Evolutionary conservation across 2,888 invertebrate species (phyloP).

Genomic region (Drosophila trichaetosa): DNA sequence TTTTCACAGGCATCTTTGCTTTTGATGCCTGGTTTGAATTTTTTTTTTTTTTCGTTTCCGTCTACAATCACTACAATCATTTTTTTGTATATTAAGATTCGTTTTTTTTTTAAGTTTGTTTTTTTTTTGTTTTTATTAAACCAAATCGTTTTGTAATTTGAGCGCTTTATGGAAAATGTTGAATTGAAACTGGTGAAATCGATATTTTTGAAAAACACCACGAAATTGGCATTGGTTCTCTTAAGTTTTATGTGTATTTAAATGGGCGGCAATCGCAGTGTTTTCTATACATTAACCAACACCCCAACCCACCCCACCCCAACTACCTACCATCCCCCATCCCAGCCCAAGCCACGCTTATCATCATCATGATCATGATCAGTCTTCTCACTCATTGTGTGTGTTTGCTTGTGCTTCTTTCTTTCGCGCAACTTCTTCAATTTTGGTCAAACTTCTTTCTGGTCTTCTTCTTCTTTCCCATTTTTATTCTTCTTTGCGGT

Average conservation of each 20-base stretch:
- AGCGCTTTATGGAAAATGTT: slow-evolving; percentile 33
- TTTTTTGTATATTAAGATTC: background rate
- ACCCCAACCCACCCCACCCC: background rate
- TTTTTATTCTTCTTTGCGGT: background rate
- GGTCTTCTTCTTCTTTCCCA: background rate
- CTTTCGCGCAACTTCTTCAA: background rate
- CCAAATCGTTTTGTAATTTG: slow-evolving; percentile 2
- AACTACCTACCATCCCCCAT: background rate
- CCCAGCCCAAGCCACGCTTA: background rate
- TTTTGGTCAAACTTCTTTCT: slow-evolving; percentile 5
- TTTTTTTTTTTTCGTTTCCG: background rate
- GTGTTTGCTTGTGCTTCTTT: slow-evolving; percentile 11
- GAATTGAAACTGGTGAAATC: slow-evolving; percentile 28
- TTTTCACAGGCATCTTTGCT: slow-evolving; percentile 24
- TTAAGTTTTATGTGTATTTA: slow-evolving; percentile 14
- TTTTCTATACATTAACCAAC: background rate
- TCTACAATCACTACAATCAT: background rate
- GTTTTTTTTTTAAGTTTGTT: background rate
- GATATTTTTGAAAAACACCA: slow-evolving; percentile 40
- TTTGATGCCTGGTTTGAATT: slow-evolving; percentile 16
- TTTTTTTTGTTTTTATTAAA: background rate
- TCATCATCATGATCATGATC: too few species aligned
- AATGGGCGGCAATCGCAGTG: slow-evolving; percentile 38
- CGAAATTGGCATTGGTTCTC: slow-evolving; percentile 69
- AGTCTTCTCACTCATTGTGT: slow-evolving; percentile 10